A percentile compares a stretch with the other conserved stretches of the same genome.
Conservation (phyloP, 2,113 vertebrate species). For the Dasyurus viverrinus region DNA sequence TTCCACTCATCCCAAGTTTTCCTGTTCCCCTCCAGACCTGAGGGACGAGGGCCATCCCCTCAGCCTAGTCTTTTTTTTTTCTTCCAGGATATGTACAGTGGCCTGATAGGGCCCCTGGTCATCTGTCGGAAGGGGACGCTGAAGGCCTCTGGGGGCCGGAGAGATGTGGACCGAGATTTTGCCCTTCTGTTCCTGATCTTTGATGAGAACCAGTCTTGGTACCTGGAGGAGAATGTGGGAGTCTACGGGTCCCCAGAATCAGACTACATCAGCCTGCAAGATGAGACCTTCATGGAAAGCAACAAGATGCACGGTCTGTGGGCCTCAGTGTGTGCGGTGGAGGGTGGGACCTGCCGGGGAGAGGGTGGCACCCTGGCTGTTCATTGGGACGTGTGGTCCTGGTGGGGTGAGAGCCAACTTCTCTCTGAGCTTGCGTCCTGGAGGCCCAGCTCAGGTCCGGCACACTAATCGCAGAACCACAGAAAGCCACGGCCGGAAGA, state of each 20-base stretch:
- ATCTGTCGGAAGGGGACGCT: conserved; percentile 83
- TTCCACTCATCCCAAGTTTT: neutral
- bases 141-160: conserved; percentile 68
- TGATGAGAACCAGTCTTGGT: conserved; percentile 89
- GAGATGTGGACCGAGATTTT: conserved; percentile 83
- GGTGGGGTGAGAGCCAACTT: neutral
- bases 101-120: conserved; percentile 83
- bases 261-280: conserved; percentile 60
- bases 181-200: conserved; percentile 87
- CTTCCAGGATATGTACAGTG: conserved; percentile 84
- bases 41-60: neutral
- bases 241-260: conserved; percentile 54
- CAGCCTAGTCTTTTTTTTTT: neutral
- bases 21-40: neutral
- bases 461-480: neutral
- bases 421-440: no score
- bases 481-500: neutral
- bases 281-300: conserved; percentile 85
- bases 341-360: neutral
- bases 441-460: neutral
- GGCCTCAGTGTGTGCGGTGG: neutral
- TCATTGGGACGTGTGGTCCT: neutral
- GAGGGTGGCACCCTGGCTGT: neutral
- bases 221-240: conserved; percentile 85
- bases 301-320: conserved; percentile 88